Evolutionary conservation across 2,797 vertebrate genomes (phyloP), one percentile per base, ranked within the genome.

Genomic region (Cygnus olor): DNA sequence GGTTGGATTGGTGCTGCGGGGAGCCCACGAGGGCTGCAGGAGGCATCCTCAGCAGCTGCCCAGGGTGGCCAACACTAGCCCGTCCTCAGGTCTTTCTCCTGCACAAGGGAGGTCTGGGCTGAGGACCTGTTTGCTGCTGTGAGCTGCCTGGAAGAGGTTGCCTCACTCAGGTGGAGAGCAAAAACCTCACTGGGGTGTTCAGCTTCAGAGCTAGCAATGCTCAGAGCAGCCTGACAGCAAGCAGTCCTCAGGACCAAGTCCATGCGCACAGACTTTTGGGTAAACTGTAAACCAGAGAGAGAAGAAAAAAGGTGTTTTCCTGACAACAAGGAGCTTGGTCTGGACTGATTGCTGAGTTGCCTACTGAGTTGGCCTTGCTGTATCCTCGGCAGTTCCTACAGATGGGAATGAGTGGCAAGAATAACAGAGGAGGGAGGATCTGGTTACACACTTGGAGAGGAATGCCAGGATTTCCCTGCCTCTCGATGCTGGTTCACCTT

Each of bases 401-500:
- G 88, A 49, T 71, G 85, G 81, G 69, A 82, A 77, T 66, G 56
- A 95, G 44, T 87, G 74, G 90, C 83, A 81, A 94, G 71, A 80
- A 53, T 81, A 93, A 90, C 64, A 91, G 73, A 69, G 57, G 40
- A 85, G 36, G 73, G 80, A 88, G 74, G 77, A 88, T 88, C 78
- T 80, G 71, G 34, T 93, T 94, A 91, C 81, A 83, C 19, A 18
- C 71, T 95, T 28, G n/a, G 78, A 85, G 78, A 69, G 83, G 83
- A 90, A 89, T 87, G 83, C 45, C 83, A 91, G 78, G 74, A 80
- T 88, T 94, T 80, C 83, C 27, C 88, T 94, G 63, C 49, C 71
- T 91, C 34, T 89, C 68, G 58, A 20, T 0, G 0, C n/a, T 88
- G 8, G 3, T 42, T 91, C 85, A 57, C 56, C 82, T 94, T 89